Percentiles rank a stretch among this genome's conserved stretches.
phyloP scores from a whole-genome alignment of 2,113 vertebrate genomes.

The Morone chrysops region DNA sequence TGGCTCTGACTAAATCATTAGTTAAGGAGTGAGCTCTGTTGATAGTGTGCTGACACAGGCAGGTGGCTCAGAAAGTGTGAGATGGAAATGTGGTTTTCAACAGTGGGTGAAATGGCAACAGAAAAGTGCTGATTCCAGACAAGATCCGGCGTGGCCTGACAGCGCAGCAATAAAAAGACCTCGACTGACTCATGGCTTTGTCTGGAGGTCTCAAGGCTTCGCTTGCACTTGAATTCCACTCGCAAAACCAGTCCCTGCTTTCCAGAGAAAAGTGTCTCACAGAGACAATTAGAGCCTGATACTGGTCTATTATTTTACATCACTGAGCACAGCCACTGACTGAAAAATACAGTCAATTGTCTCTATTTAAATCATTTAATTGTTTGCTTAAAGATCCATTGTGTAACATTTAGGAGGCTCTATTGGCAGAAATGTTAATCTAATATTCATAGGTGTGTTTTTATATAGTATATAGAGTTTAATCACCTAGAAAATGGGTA shows the following conservation, averaged over 20 bases:
- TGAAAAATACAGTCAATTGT: background rate
- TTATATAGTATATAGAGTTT: too few relatives aligned
- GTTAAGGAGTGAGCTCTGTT: slow-evolving; percentile 15
- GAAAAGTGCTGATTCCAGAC: slow-evolving; percentile 70
- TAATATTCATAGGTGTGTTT: too few relatives aligned
- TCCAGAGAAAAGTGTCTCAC: slow-evolving; percentile 15
- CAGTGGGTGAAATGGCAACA: slow-evolving; percentile 53
- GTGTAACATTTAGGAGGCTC: too few relatives aligned
- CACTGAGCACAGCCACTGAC: background rate
- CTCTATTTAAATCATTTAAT: background rate
- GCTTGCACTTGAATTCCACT: slow-evolving; percentile 14
- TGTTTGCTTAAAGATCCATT: too few relatives aligned
- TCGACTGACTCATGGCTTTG: slow-evolving; percentile 62
- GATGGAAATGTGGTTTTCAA: slow-evolving; percentile 34
- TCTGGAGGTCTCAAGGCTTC: slow-evolving; percentile 46
- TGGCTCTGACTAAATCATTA: slow-evolving; percentile 13
- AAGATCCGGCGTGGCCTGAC: slow-evolving; percentile 38
- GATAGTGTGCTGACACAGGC: slow-evolving; percentile 47
- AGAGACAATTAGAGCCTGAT: slow-evolving; percentile 2
- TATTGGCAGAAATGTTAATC: too few relatives aligned
- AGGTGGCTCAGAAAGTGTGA: slow-evolving; percentile 20
- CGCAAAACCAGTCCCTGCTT: background rate
- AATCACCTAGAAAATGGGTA: too few relatives aligned
- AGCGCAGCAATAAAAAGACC: slow-evolving; percentile 60
- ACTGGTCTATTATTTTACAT: background rate